These are phyloP conservation scores for Paracyclopina nana DNA, from an alignment of 1,140 invertebrate species.

Conservation along the genomic window DNA sequence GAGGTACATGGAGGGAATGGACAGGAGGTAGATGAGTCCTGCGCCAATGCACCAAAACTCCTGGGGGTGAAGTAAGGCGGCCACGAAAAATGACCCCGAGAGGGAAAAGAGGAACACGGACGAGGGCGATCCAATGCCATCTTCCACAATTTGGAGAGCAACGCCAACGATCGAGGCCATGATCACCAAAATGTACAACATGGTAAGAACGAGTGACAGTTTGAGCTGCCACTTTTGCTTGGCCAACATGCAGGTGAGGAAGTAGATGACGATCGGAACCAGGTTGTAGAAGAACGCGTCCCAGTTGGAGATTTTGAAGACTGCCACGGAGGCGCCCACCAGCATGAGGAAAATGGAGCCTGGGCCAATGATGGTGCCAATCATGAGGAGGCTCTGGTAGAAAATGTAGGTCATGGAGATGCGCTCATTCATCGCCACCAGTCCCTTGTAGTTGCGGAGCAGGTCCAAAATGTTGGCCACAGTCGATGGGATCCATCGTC, in stretches of 20 bases:
- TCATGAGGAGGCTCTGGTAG: slow-evolving; percentile 30
- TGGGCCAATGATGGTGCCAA: slow-evolving; percentile 37
- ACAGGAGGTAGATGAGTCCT: slow-evolving; percentile 78
- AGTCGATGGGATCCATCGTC: slow-evolving; percentile 41
- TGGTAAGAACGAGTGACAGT: slow-evolving; percentile 82
- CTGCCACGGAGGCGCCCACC: slow-evolving; percentile 35
- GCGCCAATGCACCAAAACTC: slow-evolving; percentile 93
- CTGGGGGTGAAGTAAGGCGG: slow-evolving; percentile 93
- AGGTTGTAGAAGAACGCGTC: slow-evolving; percentile 29
- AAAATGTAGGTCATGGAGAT: slow-evolving; percentile 36
- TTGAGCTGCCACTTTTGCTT: slow-evolving; percentile 65
- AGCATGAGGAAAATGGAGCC: slow-evolving; percentile 42
- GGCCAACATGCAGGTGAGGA: slow-evolving; percentile 76
- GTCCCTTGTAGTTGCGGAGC: slow-evolving; percentile 31
- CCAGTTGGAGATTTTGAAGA: slow-evolving; percentile 33
- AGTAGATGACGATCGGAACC: slow-evolving; percentile 41
- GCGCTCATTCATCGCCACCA: slow-evolving; percentile 34
- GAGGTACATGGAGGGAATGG: slow-evolving; percentile 94
- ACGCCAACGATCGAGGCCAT: slow-evolving; percentile 98
- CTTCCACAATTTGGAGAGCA: slow-evolving; percentile 74
- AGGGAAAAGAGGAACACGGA: slow-evolving; percentile 91
- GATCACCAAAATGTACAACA: slow-evolving; percentile 89
- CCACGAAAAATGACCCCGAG: slow-evolving; percentile 72
- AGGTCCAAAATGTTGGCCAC: slow-evolving; percentile 44
- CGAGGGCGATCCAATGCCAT: slow-evolving; percentile 77